Evolutionary conservation across 2,797 vertebrate species (phyloP).

Genomic region (Rhincodon typus): DNA sequence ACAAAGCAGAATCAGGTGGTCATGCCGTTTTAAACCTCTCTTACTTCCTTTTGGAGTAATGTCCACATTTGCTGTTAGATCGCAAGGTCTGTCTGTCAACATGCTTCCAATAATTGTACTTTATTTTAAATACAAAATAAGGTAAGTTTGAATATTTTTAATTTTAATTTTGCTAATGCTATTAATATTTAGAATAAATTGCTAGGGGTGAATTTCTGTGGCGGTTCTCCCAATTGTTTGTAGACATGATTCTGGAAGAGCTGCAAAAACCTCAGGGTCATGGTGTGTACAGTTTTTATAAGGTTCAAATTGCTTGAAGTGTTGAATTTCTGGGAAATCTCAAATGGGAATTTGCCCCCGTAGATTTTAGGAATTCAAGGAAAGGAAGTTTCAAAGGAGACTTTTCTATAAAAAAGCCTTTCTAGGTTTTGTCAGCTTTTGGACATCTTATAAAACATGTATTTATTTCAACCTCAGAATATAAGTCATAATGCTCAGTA

Average conservation of each 20-base stretch:
- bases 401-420: neutral
- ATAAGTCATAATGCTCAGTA: conserved; percentile 1
- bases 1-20: no score
- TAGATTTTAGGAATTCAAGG: neutral
- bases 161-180: neutral
- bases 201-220: neutral
- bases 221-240: neutral
- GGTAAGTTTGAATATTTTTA: neutral
- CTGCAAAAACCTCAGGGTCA: neutral
- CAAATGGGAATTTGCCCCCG: neutral
- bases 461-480: neutral
- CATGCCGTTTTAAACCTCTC: neutral
- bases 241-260: neutral
- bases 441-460: neutral
- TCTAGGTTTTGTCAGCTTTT: neutral
- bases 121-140: conserved; percentile 1
- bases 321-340: neutral
- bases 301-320: neutral
- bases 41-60: neutral
- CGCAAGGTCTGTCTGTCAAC: neutral
- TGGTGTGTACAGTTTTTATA: neutral
- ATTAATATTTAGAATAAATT: neutral
- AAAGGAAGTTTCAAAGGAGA: neutral
- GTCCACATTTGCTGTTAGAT: neutral
- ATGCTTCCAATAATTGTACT: neutral